Conservation (phyloP, 37 sponge, comb jelly and placozoan species). For the Agelas oroides region DNA sequence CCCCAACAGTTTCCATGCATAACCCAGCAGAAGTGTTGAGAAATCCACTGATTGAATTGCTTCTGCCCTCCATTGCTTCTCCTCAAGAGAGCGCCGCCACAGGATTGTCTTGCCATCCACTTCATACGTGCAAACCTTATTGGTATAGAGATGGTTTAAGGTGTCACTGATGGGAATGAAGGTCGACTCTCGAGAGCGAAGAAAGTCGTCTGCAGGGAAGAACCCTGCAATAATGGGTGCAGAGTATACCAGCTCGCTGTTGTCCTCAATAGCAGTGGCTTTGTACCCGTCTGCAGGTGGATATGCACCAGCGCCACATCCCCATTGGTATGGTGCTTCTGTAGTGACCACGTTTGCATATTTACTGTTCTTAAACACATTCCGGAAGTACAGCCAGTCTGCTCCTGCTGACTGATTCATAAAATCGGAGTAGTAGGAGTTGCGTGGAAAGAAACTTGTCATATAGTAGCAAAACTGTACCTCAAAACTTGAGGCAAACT, state of each 20-base stretch:
- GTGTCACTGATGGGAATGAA: neutral
- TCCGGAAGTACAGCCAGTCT: too few relatives aligned
- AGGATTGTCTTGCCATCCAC: slow-evolving; percentile 2
- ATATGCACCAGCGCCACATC: neutral
- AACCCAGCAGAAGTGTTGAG: too few relatives aligned
- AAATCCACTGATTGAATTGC: too few relatives aligned
- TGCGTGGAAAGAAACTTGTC: too few relatives aligned
- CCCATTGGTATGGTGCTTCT: slow-evolving; percentile 5
- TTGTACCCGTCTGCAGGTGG: neutral
- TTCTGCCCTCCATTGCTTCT: slow-evolving; percentile 7
- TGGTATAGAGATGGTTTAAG: neutral
- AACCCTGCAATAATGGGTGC: slow-evolving; percentile 12
- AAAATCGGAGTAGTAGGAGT: too few relatives aligned
- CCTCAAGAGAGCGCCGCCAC: slow-evolving; percentile 11
- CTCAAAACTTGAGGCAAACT: too few relatives aligned
- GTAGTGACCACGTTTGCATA: neutral
- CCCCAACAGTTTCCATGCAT: too few relatives aligned
- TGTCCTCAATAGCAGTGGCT: neutral
- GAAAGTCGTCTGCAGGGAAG: slow-evolving; percentile 6
- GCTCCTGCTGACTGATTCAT: too few relatives aligned
- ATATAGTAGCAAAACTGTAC: too few relatives aligned
- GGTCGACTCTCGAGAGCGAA: neutral
- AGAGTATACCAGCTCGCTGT: neutral
- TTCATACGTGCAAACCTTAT: neutral
- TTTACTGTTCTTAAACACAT: neutral